These are phyloP conservation scores for Paradoxurus hermaphroditus DNA, from an alignment of 2,113 vertebrate species.

Conservation along the genomic window DNA sequence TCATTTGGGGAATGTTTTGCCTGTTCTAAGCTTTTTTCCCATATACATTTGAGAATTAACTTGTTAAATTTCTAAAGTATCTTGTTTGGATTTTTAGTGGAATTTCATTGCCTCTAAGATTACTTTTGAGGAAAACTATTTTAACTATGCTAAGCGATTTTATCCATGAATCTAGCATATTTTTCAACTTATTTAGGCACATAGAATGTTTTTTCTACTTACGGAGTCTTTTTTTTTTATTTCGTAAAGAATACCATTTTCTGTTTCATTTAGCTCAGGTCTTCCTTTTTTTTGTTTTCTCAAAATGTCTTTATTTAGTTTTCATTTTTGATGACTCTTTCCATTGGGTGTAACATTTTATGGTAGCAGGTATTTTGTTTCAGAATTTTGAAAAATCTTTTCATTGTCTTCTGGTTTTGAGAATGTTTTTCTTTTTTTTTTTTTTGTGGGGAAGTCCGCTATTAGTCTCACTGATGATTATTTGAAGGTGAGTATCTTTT, in stretches of 20 bases:
- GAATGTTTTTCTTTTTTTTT: background rate
- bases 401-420: background rate
- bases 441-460: background rate
- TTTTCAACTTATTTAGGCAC: background rate
- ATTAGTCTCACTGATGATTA: background rate
- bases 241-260: background rate
- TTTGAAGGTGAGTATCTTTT: background rate
- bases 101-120: background rate
- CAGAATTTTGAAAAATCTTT: background rate
- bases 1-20: background rate
- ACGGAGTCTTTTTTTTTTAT: background rate
- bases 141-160: background rate
- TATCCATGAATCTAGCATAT: background rate
- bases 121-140: background rate
- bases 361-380: background rate
- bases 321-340: conserved; percentile 9
- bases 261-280: background rate
- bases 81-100: background rate
- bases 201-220: background rate
- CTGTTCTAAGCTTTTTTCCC: background rate
- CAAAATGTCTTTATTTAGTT: background rate
- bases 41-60: background rate
- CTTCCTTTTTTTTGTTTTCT: background rate
- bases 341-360: background rate
- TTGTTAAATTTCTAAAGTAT: background rate